Base-by-base conservation (phyloP, 2,113 vertebrate species). In the Tamias sibiricus region DNA sequence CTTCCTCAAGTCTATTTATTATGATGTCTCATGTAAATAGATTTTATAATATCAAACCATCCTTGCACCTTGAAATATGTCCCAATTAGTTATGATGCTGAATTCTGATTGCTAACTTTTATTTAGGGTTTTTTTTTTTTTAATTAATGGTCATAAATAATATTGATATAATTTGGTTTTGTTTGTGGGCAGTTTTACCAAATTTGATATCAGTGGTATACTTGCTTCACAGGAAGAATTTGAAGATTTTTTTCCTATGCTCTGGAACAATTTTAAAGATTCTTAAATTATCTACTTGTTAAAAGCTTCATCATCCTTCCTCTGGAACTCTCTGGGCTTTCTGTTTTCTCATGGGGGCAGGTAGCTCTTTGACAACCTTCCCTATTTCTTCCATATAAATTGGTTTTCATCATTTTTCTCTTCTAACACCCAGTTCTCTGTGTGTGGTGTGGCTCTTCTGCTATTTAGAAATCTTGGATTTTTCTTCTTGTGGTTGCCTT, bases 381-480 rank as follows among this genome's bases (percentile, higher is more conserved):
- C 30, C 17, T 72, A 4, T 75, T 77, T 87, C 44, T 83, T 64
- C n/a, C 17, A 37, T 49, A 49, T 17, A 57, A 62, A 72, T 13
- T 42, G 28, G 14, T 44, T 26, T 52, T 54, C n/a, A 81, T n/a
- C 44, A 37, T 68, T 57, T 74, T 12, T 76, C 44, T 95, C 49
- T 76, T 83, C 71, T 42, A 59, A 83, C 47, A 47, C 40, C 40
- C 20, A 59, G 13, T 75, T 85, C 75, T 69, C 75, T 69, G 30
- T 89, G 35, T 83, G 32, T 24, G 13, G 32, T 24, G 13, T 68
- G 44, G 10, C 40, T 83, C 52, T 79, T 82, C 57, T 83, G 75
- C 37, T 96, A 14, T 62, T 93, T 87, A 72, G 69, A 83, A 83
- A 83, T 87, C 81, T 87, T 90, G 9, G 52, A 37, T n/a, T 90